Percentiles rank a stretch among this genome's conserved stretches.
Evolutionary conservation across 2,113 vertebrate genomes (phyloP).

Genomic region (Colinus virginianus): DNA sequence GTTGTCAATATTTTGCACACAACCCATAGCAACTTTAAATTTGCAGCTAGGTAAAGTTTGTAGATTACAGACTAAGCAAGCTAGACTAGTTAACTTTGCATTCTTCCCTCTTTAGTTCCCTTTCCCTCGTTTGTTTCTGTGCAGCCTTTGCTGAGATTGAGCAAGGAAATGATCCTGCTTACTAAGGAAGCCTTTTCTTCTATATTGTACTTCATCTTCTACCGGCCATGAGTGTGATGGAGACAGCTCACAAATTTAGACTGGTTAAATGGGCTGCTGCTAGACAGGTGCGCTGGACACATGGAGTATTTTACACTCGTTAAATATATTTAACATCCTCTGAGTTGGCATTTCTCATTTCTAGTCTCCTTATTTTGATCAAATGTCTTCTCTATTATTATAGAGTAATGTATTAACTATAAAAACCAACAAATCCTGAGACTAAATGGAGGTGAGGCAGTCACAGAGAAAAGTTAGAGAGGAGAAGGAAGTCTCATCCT

Average conservation of each 20-base stretch:
- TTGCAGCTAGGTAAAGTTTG: not conserved
- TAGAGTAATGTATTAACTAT: not conserved
- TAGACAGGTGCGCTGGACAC: not conserved
- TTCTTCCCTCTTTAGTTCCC: not conserved
- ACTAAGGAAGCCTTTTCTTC: not conserved
- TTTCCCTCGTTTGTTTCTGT: not conserved
- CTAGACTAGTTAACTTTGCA: not conserved
- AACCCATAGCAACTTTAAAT: not conserved
- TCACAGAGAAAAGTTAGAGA: slow-evolving; percentile 19
- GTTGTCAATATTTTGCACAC: not conserved
- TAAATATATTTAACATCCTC: not conserved
- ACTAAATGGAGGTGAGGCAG: not conserved
- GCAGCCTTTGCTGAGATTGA: not conserved
- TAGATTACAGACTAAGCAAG: not conserved
- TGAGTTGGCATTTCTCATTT: not conserved
- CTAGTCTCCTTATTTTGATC: not conserved
- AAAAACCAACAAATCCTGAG: not conserved
- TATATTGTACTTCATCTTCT: not conserved
- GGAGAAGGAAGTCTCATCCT: slow-evolving; percentile 45
- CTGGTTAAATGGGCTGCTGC: not conserved
- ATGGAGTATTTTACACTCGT: not conserved
- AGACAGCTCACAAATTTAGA: not conserved
- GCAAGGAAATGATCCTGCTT: not conserved
- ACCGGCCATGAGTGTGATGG: not conserved
- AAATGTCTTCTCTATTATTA: not conserved